phyloP scores from a whole-genome alignment of 2,888 invertebrate species.

The Ormyrus labotus region DNA sequence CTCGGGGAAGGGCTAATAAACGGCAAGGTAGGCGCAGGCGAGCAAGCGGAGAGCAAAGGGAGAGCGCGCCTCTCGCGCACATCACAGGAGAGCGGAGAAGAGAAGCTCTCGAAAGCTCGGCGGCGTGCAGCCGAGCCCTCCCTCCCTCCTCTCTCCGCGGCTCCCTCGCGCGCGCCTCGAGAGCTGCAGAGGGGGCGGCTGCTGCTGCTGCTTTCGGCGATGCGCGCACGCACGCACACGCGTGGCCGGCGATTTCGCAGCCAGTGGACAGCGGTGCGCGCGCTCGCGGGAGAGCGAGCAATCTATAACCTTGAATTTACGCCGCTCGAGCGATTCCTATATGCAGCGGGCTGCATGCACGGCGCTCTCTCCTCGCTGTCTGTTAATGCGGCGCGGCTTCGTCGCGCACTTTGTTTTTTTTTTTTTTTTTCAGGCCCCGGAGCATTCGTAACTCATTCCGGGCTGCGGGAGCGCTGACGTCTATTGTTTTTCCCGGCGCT shows the following conservation, averaged over 20 bases:
- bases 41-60: not conserved
- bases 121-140: no score
- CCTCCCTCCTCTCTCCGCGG: no score
- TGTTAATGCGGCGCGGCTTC: no score
- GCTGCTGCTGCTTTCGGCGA: not conserved
- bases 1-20: constrained; percentile 24
- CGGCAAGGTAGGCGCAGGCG: constrained; percentile 27
- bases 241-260: constrained; percentile 18
- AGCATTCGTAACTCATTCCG: constrained; percentile 19
- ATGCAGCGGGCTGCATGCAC: no score
- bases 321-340: not conserved
- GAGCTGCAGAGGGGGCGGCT: no score
- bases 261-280: constrained; percentile 8
- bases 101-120: not conserved
- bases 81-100: not conserved
- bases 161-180: no score
- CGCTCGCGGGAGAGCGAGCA: constrained; percentile 1
- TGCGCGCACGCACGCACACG: not conserved
- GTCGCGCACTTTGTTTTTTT: not conserved
- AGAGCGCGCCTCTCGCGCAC: not conserved
- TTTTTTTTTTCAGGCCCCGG: not conserved
- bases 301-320: constrained; percentile 41
- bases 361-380: no score
- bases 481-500: not conserved
- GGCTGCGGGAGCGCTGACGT: not conserved